Conservation (phyloP, 2,113 vertebrate genomes). For the Gasterosteus nipponicus region DNA sequence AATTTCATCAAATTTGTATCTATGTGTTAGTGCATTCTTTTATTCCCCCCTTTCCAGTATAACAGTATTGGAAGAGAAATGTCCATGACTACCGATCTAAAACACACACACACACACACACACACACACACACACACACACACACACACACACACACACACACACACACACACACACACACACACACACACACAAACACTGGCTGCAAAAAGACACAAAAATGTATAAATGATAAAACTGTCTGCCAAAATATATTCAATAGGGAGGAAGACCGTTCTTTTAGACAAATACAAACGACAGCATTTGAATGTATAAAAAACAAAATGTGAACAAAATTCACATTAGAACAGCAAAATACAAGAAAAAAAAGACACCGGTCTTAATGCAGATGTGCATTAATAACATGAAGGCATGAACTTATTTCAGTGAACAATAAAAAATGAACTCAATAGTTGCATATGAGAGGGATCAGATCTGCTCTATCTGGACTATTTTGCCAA, state of each 20-base stretch:
- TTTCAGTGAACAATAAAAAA: constrained; percentile 26
- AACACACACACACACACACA: constrained; percentile 7
- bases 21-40: constrained; percentile 20
- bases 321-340: not conserved
- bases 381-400: constrained; percentile 3
- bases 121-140: constrained; percentile 5
- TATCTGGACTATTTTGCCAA: constrained; percentile 48
- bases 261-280: not conserved
- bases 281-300: not conserved
- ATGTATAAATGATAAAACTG: constrained; percentile 2
- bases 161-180: constrained; percentile 4
- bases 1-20: not conserved
- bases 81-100: not conserved
- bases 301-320: not conserved
- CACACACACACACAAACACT: constrained; percentile 12
- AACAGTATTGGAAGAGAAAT: constrained; percentile 15
- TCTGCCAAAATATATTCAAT: not conserved
- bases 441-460: constrained; percentile 43
- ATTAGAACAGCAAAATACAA: not conserved
- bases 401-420: constrained; percentile 7
- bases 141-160: constrained; percentile 1
- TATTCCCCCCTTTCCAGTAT: constrained; percentile 21
- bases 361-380: not conserved
- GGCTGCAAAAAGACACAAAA: constrained; percentile 17
- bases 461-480: constrained; percentile 32